phyloP scores from a whole-genome alignment of 2,888 invertebrate genomes.

The Eilema depressum region DNA sequence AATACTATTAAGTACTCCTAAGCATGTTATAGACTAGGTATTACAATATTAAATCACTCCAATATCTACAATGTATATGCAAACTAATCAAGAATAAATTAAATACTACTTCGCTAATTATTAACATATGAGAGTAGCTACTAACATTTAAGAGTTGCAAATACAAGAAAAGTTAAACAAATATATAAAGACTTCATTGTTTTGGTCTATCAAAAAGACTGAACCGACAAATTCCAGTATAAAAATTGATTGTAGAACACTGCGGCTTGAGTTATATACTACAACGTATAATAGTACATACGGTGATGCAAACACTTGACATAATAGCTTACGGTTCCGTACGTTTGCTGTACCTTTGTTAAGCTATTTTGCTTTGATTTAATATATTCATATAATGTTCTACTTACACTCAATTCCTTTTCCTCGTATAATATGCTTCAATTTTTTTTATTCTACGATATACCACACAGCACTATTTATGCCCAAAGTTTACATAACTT shows the following conservation, averaged over 20 bases:
- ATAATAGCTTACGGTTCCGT: conserved; percentile 34
- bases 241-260: conserved; percentile 42
- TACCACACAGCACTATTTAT: too few species aligned
- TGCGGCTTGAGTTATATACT: conserved; percentile 39
- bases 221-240: conserved; percentile 36
- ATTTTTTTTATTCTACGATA: too few species aligned
- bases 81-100: neutral
- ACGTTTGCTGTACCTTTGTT: too few species aligned
- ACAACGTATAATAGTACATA: conserved; percentile 38
- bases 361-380: too few species aligned
- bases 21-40: neutral
- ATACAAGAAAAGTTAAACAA: conserved; percentile 49
- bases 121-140: conserved; percentile 28
- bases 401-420: too few species aligned
- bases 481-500: too few species aligned
- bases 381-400: too few species aligned
- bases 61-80: neutral
- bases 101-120: neutral
- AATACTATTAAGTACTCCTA: neutral
- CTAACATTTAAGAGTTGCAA: conserved; percentile 61
- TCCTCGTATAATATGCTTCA: too few species aligned
- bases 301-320: conserved; percentile 31
- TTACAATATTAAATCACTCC: neutral
- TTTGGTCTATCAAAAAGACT: conserved; percentile 33
- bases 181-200: conserved; percentile 68